Base-by-base conservation (phyloP, 2,113 vertebrate species). In the Tachuris rubrigastra region DNA sequence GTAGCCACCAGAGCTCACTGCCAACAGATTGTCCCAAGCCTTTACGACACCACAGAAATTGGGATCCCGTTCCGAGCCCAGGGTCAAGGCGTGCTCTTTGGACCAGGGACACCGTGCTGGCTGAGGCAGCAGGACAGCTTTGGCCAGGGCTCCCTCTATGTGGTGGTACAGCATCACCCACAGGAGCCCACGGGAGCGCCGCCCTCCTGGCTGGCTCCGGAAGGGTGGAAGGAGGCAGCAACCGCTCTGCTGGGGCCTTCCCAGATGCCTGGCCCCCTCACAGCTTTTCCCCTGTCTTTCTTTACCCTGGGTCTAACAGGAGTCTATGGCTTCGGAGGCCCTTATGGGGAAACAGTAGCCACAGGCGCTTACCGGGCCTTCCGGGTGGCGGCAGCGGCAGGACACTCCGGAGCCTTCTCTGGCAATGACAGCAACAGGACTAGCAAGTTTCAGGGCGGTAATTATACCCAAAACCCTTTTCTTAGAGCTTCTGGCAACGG, bases 381-480 rank as follows among this genome's bases (percentile, higher is more conserved):
- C 98, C 98, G 98, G 73, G 96, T 98, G 97, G 97, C 98, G 19
- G 96, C 98, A 93, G 96, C 98, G 33, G 94, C 97, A 95, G 98
- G 98, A 98, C 98, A 98, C 97, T 98, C 97, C 71, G 98, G 98
- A 98, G 97, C 98, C 97, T 98, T 98, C 97, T 98, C 98, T 91
- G 98, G 98, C 97, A 97, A 94, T 97, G 98, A 98, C 96, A 97
- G 96, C 98, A 94, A 98, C 98, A 98, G 98, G 98, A 98, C 98
- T 98, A 98, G 97, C 98, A 98, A 98, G 98, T 98, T 98, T 97
- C 98, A 98, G 98, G 98, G 98, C 97, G 98, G 98, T 98, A 98
- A 98, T 98, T 98, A 98, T 98, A 97, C 97, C 95, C 90, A 82
- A 95, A 96, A 21, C 90, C 94, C 89, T 94, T 96, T 83, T 96